Base-by-base conservation (phyloP, 1,140 invertebrate genomes). In the Phocides pigmalion region DNA sequence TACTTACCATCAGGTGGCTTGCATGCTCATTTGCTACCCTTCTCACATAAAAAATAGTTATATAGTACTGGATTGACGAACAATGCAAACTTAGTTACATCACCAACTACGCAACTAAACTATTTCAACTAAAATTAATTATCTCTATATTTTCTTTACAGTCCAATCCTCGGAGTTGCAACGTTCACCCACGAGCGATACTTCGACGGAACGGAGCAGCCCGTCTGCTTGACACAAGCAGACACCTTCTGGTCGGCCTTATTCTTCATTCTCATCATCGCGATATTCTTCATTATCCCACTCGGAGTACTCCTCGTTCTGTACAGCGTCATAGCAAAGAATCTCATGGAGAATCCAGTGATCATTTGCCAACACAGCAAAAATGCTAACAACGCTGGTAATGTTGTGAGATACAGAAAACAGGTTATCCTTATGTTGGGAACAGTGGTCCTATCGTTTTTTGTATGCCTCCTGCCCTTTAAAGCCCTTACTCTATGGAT, bases 381-480 rank as follows among this genome's bases (percentile, higher is more conserved):
- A 70, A 92, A 92, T 68, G 76, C 92, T 11, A 84, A 72, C 53
- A 85, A 88, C 12, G 70, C 82, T 2, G 89, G 88, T 35, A 92
- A 89, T 47, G 89, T 91, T 9, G 73, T 94, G 16, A 76, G 93
- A 54, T 95, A 95, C 56, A 93, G 95, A 42, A 96, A 95, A 78
- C 95, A 96, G 90, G 95, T 96, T n/a, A 96, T 98, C 5, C 79
- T 97, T 15, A 98, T 98, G 97, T 90, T 98, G 8, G 96, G 95
- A 3, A 96, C 97, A 1, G 97, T 99, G 0, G 97, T 98, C 0
- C 79, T 96, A n/a, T 96, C 96, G 8, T 98, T 98, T 87, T 98
- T 98, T 84, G 90, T 98, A 19, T 98, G 97, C 79, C 92, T 98
- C 17, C 85, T 98, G 41, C 98, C 98, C 2, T 97, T 98, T 79